Base-by-base conservation (phyloP, 2,113 vertebrate genomes). In the Tragelaphus scriptus region DNA sequence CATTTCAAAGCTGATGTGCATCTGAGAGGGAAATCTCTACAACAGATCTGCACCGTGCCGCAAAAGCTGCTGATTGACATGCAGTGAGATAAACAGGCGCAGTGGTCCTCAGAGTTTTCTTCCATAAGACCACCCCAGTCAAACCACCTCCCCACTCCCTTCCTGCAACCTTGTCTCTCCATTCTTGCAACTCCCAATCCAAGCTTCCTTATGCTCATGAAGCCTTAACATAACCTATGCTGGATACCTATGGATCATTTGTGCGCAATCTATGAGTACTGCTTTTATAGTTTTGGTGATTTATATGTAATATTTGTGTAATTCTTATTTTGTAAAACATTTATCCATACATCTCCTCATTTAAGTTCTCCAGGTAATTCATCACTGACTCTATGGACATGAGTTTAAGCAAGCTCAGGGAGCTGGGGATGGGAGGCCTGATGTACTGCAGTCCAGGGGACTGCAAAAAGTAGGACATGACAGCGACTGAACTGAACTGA, bases 1-100 rank as follows among this genome's bases (percentile, higher is more conserved):
- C 92, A 97, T 97, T 97, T 98, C 94, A 97, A 96, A 95, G 90
- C 55, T 77, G 79, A 10, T 82, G 44, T 93, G 85, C 61, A 8
- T 68, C 88, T 82, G 44, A 5, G 17, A 92, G 51, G 81, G 61
- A 97, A 97, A 97, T 94, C 65, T 30, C 85, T 90, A 55, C 36
- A 79, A 89, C 81, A 95, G 77, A 95, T 71, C 94, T 81, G 21
- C 10, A 91, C 75, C 30, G 82, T 5, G 16, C 47, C 40, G 5
- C 30, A 77, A 6, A 85, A 68, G 65, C 23, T 92, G 28, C 59
- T 97, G 95, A 96, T 55, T 94, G 98, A 95, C 88, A 63, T 26
- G 71, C 65, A 94, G 0, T 58, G 81, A 93, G 71, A 96, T 96
- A 94, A 97, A 91, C 36, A 92, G 85, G 23, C 32, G 0, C 0